These are phyloP conservation scores for Drosophila meridiana DNA, from an alignment of 2,888 invertebrate species.

Conservation along the genomic window DNA sequence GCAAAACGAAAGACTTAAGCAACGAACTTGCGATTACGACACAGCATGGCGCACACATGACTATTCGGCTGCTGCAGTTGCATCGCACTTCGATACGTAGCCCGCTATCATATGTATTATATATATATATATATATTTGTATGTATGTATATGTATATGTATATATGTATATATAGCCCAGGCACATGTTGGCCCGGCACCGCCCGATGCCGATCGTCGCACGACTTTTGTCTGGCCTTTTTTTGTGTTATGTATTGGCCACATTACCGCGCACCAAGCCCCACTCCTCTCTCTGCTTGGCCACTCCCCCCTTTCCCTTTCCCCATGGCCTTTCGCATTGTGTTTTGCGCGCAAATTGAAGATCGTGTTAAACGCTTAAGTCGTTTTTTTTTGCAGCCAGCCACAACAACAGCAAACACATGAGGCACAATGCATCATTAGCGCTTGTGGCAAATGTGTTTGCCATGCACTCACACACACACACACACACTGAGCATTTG, in stretches of 20 bases:
- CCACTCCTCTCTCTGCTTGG: neutral
- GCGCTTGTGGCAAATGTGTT: conserved; percentile 81
- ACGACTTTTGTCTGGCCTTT: conserved; percentile 66
- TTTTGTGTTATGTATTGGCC: conserved; percentile 41
- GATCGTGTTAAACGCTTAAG: conserved; percentile 81
- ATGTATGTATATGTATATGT: neutral
- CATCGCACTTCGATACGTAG: conserved; percentile 22
- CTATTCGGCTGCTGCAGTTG: conserved; percentile 47
- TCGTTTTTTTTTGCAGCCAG: conserved; percentile 50
- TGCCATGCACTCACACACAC: conserved; percentile 61
- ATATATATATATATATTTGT: conserved; percentile 8
- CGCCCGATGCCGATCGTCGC: conserved; percentile 69
- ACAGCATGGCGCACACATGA: conserved; percentile 77
- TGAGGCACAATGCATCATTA: conserved; percentile 78
- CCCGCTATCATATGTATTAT: conserved; percentile 35
- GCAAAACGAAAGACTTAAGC: conserved; percentile 78
- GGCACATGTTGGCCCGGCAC: conserved; percentile 50
- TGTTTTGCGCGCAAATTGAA: conserved; percentile 74
- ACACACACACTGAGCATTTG: conserved; percentile 31
- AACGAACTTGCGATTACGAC: conserved; percentile 80
- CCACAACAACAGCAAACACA: conserved; percentile 40
- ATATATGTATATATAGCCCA: conserved; percentile 26
- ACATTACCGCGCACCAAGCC: conserved; percentile 7
- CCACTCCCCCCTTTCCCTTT: conserved; percentile 1
- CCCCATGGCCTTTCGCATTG: conserved; percentile 30